Base-by-base conservation (phyloP, 2,113 vertebrate species). In the Struthidea cinerea region DNA sequence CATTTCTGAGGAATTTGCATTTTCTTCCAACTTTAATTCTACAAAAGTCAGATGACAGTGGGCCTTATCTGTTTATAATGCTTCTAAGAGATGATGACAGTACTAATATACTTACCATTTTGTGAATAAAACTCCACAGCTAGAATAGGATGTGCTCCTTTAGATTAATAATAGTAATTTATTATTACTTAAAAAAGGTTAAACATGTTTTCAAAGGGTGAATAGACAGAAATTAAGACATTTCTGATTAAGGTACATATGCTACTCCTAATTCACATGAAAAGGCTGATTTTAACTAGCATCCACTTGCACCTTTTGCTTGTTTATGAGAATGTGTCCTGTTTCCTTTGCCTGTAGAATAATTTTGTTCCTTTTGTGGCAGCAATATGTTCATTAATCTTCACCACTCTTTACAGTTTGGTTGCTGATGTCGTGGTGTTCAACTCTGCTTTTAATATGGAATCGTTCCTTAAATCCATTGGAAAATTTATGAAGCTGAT, bases 401-500 rank as follows among this genome's bases (percentile, higher is more conserved):
- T 95, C 57, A 67, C 95, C 2, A 4, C 52, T 70, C 50, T 96
- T 97, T 96, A 50, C 89, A 99, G 99, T 97, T 97, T 99, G 96
- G 99, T 99, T 82, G 98, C 99, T 75, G 99, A 99, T 85, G 94
- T 97, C 55, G 98, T 98, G 87, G 97, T 98, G 47, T 99, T 99
- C 97, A 99, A 99, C 98, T 98, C 98, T 18, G 67, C 96, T 74
- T 98, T 99, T 98, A 99, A 99, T 97, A 99, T 99, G 99, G 98
- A 99, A 77, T 99, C 99, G 39, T 99, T 99, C 97, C 98, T 99
- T 61, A 98, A 98, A 30, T 98, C 98, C 85, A 98, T 99, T 87
- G 96, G 97, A 67, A 98, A 98, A 94, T 99, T 99, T 96, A 97
- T 99, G 98, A 99, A 99, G 97, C 97, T 98, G 97, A 99, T 99